Conservation (phyloP, 2,888 invertebrate species). For the Pterobdella sp. region DNA sequence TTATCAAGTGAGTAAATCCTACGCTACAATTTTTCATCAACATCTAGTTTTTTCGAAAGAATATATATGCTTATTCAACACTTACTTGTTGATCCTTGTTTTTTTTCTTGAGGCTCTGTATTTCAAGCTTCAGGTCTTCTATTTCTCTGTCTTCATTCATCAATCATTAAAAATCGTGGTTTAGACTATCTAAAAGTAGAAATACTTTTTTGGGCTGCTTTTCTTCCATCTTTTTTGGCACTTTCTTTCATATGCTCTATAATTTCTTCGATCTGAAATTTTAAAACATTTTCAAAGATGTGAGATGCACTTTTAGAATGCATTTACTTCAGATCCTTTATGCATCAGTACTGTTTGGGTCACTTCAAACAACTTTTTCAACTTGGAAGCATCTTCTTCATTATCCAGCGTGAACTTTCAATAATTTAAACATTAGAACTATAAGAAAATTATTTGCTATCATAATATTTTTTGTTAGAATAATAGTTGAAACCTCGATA, state of each 20-base stretch:
- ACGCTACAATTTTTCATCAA: no score
- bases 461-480: not conserved
- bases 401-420: constrained; percentile 36
- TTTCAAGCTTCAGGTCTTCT: constrained; percentile 40
- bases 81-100: constrained; percentile 44
- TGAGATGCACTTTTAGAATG: not conserved
- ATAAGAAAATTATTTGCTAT: not conserved
- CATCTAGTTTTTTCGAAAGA: no score
- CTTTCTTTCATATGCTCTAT: constrained; percentile 45
- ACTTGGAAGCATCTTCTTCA: constrained; percentile 42
- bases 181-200: not conserved
- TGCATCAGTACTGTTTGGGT: constrained; percentile 45
- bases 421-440: not conserved
- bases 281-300: not conserved
- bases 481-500: constrained; percentile 39
- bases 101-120: constrained; percentile 44
- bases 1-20: no score
- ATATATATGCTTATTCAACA: not conserved
- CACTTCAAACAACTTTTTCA: constrained; percentile 46
- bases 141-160: constrained; percentile 42
- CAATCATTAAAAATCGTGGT: not conserved
- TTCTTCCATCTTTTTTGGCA: constrained; percentile 40
- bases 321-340: constrained; percentile 42
- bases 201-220: constrained; percentile 43
- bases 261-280: constrained; percentile 38